These are phyloP conservation scores for Linepithema humile DNA, from an alignment of 1,140 invertebrate genomes.

Conservation along the genomic window DNA sequence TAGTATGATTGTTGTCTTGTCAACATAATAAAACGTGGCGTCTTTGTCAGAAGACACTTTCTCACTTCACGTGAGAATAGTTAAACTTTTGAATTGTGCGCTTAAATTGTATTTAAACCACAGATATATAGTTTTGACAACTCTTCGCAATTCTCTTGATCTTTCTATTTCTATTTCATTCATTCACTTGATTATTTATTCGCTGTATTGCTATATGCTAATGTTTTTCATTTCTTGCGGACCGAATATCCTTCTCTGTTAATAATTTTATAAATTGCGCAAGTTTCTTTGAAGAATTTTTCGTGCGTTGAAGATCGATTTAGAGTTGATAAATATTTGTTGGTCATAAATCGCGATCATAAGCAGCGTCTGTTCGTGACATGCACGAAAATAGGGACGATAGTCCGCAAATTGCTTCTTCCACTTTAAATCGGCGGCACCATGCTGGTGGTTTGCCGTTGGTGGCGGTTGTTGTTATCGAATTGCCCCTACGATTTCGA, in stretches of 20 bases:
- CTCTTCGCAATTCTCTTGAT: too few species aligned
- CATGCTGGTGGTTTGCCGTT: constrained; percentile 7
- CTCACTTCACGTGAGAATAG: not conserved
- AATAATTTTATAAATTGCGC: constrained; percentile 4
- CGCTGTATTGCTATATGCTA: too few species aligned
- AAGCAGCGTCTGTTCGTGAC: constrained; percentile 61
- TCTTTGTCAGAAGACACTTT: not conserved
- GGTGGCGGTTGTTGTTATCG: constrained; percentile 38
- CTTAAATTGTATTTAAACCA: not conserved
- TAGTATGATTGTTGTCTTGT: not conserved
- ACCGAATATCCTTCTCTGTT: not conserved
- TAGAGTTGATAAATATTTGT: constrained; percentile 1
- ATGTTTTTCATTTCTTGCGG: not conserved
- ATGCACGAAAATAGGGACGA: constrained; percentile 67
- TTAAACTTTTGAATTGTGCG: not conserved
- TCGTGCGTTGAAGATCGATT: not conserved
- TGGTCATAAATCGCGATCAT: constrained; percentile 60
- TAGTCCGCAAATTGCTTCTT: constrained; percentile 70
- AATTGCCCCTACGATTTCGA: constrained; percentile 31
- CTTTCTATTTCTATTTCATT: too few species aligned
- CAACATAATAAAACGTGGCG: not conserved
- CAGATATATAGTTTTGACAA: too few species aligned
- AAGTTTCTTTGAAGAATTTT: not conserved
- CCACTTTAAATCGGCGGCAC: constrained; percentile 64
- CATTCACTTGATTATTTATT: too few species aligned